Conservation (phyloP, 2,888 invertebrate genomes). For the Thereva unica region DNA sequence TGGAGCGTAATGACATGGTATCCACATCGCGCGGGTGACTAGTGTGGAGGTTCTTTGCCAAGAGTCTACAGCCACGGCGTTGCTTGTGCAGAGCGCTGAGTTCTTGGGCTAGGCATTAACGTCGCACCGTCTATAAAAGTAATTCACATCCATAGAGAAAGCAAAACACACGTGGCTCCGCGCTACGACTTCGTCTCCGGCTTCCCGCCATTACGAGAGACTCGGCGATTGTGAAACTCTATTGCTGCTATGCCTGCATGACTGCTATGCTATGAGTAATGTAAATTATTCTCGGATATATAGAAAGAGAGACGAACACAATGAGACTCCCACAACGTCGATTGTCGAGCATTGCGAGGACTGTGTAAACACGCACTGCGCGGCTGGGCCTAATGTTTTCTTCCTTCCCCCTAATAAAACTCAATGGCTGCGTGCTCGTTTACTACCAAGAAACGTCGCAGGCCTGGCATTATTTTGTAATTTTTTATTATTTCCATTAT, state of each 20-base stretch:
- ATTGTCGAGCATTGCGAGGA: background rate
- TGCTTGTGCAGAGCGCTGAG: conserved; percentile 18
- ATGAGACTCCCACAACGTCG: conserved; percentile 7
- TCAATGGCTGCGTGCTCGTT: conserved; percentile 25
- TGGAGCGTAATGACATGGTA: conserved; percentile 34
- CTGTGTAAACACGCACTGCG: conserved; percentile 4
- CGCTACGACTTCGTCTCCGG: conserved; percentile 12
- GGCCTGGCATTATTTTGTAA: conserved; percentile 33
- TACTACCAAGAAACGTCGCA: conserved; percentile 30
- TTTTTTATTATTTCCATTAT: conserved; percentile 35
- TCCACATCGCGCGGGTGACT: conserved; percentile 22
- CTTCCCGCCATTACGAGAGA: background rate
- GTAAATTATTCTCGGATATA: conserved; percentile 33
- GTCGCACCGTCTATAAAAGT: conserved; percentile 36
- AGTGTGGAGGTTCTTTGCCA: conserved; percentile 21
- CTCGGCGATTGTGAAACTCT: conserved; percentile 20
- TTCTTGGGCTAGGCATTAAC: conserved; percentile 28
- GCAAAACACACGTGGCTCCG: conserved; percentile 31
- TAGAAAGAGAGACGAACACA: conserved; percentile 5
- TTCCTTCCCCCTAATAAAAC: conserved; percentile 32
- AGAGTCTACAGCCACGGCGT: conserved; percentile 13
- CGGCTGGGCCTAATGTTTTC: conserved; percentile 22
- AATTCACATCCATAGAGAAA: conserved; percentile 32
- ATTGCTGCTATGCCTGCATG: background rate
- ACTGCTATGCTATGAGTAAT: conserved; percentile 24